Evolutionary conservation across 2,888 invertebrate species (phyloP).

Genomic region (Eupithecia subumbrata): DNA sequence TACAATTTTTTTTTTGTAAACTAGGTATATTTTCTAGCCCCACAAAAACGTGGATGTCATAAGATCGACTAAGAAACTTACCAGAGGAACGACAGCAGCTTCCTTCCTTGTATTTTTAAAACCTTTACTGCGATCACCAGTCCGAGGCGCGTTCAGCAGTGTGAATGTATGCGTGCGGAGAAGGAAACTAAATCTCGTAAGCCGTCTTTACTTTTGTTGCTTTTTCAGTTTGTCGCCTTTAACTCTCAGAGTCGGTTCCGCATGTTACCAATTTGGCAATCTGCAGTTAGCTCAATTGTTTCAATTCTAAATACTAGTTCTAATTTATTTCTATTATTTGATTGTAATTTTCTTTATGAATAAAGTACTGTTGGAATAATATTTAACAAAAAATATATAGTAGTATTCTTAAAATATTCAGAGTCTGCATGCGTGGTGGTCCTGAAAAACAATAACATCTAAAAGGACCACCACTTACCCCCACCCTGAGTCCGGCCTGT

Average conservation of each 20-base stretch:
- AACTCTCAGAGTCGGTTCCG: neutral
- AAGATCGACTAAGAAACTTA: neutral
- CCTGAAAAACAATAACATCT: neutral
- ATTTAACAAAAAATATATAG: too few species aligned
- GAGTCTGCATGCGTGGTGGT: neutral
- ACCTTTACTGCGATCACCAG: neutral
- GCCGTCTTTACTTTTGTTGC: neutral
- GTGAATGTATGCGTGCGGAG: neutral
- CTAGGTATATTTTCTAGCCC: too few species aligned
- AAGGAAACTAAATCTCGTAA: neutral
- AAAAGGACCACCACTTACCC: neutral
- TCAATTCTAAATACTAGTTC: too few species aligned
- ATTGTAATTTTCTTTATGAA: too few species aligned
- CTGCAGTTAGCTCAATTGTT: too few species aligned
- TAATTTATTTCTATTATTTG: too few species aligned
- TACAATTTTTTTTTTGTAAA: too few species aligned
- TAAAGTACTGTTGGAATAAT: too few species aligned
- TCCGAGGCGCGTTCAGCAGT: neutral
- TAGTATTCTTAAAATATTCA: neutral
- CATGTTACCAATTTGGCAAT: neutral
- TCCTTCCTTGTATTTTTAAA: neutral
- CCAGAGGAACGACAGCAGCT: neutral
- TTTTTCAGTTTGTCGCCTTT: neutral
- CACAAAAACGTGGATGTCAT: neutral
- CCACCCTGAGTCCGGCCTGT: slow-evolving; percentile 16